Base-by-base conservation (phyloP, 2,113 vertebrate genomes). In the Nerophis ophidion region DNA sequence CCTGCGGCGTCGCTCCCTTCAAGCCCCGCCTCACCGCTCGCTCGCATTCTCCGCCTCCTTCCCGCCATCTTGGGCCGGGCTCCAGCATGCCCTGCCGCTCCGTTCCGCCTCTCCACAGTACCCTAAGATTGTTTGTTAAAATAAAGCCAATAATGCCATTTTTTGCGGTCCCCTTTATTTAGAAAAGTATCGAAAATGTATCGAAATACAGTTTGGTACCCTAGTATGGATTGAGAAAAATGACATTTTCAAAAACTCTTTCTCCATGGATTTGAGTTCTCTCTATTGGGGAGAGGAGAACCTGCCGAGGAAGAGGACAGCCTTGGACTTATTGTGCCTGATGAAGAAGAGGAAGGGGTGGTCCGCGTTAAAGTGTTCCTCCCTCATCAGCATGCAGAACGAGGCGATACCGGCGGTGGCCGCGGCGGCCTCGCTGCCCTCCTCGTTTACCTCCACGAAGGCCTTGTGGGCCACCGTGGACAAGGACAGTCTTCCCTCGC, bases 261-360 rank as follows among this genome's bases (percentile, higher is more conserved):
- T 60, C 42, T 66, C 71, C 12, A 19, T 15, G 3, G 40, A 51
- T 9, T 46, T 9, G 10, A 10, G 19, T 44, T 53, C 12, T 5
- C 12, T 78, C 80, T 87, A 86, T 65, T 83, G 60, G 44, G 87
- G 87, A 64, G 79, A 80, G 48, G 82, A 65, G 7, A 82, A 87
- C 65, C 88, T 90, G 48, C 94, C 96, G 0, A 93, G 17, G 81
- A 98, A 98, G 14, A 97, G 84, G 52, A 96, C 82, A 72, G 49
- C 90, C 7, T 75, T 79, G 1, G 89, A 92, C 54, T 85, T 73
- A 9, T 93, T 95, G 78, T 98, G 92, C 47, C 84, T 87, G 75
- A 99, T 94, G 61, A 93, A 89, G 87, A 97, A 98, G 47, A 99
- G 61, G 84, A 99, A 99, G 10, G 97, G 94, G 57, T 94, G 96